phyloP scores from a whole-genome alignment of 2,797 vertebrate genomes.

The Carcharodon carcharias region DNA sequence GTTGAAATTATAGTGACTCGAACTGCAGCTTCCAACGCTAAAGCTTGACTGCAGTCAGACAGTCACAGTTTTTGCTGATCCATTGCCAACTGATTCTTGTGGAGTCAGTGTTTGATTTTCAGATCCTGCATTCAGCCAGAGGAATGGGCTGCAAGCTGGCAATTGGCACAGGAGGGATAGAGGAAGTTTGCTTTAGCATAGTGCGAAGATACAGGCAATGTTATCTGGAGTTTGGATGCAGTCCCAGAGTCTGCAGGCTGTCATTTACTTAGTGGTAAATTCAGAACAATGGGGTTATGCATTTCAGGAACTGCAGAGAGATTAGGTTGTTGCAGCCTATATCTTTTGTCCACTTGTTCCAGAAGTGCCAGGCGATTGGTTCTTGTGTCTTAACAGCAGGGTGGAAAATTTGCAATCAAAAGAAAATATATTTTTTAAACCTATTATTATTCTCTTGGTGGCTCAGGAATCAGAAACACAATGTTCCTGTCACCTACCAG shows the following conservation, averaged over 20 bases:
- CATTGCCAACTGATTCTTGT: neutral
- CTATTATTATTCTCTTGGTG: too few relatives aligned
- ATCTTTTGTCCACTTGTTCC: neutral
- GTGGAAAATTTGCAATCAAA: too few relatives aligned
- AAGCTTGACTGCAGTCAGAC: neutral
- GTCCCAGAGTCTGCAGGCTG: neutral
- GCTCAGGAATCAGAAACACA: too few relatives aligned
- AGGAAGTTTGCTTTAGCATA: neutral
- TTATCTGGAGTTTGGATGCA: neutral
- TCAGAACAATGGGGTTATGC: constrained; percentile 3
- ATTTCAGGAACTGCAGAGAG: constrained; percentile 6
- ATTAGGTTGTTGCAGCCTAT: neutral
- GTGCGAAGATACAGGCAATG: neutral
- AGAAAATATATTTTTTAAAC: too few relatives aligned
- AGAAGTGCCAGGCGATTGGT: too few relatives aligned
- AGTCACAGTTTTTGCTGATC: neutral
- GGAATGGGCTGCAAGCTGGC: neutral
- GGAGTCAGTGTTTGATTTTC: neutral
- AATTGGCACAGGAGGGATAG: neutral
- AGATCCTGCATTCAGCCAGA: neutral
- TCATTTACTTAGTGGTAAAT: neutral
- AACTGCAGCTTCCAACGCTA: neutral
- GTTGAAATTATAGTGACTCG: neutral
- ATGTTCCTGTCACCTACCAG: too few relatives aligned
- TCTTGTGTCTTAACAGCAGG: too few relatives aligned